Evolutionary conservation across 2,113 vertebrate genomes (phyloP), one percentile per base, ranked within the genome.

Genomic region (Tachysurus fulvidraco): DNA sequence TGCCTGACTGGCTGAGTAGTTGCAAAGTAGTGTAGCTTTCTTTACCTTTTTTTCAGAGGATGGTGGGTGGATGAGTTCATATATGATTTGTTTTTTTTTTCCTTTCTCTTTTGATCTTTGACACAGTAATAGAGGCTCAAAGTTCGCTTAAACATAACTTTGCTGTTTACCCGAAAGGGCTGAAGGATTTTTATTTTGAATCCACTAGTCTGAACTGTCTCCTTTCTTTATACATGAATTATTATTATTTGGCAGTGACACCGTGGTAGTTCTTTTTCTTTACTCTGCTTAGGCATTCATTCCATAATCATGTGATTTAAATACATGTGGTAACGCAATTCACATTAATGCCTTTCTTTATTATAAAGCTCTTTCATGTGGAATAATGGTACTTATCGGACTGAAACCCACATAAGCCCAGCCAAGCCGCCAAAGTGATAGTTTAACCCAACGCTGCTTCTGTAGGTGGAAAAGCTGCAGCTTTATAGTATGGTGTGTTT

Each of bases 1-100:
- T 94, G 91, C 90, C 93, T 93, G 93, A 94, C 93, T 93, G 93
- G 92, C 71, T 86, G 76, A 84, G 87, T 90, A 92, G 91, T 91
- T 92, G 90, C 88, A 57, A 82, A 93, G 91, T 94, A 87, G 89
- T 87, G 89, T 93, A 94, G 87, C 86, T 83, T 74, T 77, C 84
- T 78, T 54, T 30, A 28, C 46, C 65, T 87, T 88, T 87, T 85
- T 89, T 90, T 89, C 91, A 88, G 46, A 21, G 90, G 71, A 87
- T 89, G 92, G 95, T 95, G 92, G 94, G 94, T 83, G 93, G 89
- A 92, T 85, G 90, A 50, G 76, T 90, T 91, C 55, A 71, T 62
- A 81, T 85, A 84, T 84, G 65, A 83, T 54, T 85, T 67, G 67
- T 71, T 64, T 85, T 81, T 90, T 90, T 89, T 36, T 36, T 36